A percentile compares a stretch with the other conserved stretches of the same genome.
These are phyloP conservation scores for Chlorodrepanis virens DNA, from an alignment of 2,113 vertebrate species.

Conservation along the genomic window DNA sequence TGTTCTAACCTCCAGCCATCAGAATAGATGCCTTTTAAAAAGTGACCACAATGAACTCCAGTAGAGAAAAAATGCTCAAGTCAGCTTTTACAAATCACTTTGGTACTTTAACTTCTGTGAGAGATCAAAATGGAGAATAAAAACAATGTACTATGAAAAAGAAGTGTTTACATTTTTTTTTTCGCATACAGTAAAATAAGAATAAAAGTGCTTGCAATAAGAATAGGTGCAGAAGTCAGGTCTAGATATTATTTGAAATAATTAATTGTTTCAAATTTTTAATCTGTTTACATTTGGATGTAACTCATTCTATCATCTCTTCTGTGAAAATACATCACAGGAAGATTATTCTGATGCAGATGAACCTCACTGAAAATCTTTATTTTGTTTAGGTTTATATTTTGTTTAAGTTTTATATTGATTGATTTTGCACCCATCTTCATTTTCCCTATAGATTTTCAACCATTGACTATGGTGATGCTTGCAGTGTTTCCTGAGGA, in stretches of 20 bases:
- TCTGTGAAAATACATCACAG: neutral
- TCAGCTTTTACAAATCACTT: neutral
- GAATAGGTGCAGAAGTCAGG: neutral
- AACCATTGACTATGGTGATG: neutral
- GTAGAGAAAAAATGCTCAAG: neutral
- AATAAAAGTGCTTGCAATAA: neutral
- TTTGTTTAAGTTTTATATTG: constrained; percentile 40
- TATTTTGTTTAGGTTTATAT: constrained; percentile 23
- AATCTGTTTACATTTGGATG: neutral
- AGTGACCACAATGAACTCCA: neutral
- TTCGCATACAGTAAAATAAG: neutral
- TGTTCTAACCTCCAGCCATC: neutral
- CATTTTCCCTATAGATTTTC: neutral
- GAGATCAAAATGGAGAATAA: neutral
- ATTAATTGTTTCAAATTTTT: neutral
- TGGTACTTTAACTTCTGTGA: neutral
- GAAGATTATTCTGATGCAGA: neutral
- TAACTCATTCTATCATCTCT: neutral
- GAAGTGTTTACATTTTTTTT: neutral
- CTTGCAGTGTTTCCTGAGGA: neutral
- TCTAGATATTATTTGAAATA: neutral
- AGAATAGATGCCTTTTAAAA: neutral
- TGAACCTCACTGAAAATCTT: constrained; percentile 36
- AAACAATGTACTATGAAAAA: neutral
- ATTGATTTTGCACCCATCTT: neutral